Evolutionary conservation across 2,888 invertebrate genomes (phyloP), one percentile per base, ranked within the genome.

Genomic region (Heliconius sara): DNA sequence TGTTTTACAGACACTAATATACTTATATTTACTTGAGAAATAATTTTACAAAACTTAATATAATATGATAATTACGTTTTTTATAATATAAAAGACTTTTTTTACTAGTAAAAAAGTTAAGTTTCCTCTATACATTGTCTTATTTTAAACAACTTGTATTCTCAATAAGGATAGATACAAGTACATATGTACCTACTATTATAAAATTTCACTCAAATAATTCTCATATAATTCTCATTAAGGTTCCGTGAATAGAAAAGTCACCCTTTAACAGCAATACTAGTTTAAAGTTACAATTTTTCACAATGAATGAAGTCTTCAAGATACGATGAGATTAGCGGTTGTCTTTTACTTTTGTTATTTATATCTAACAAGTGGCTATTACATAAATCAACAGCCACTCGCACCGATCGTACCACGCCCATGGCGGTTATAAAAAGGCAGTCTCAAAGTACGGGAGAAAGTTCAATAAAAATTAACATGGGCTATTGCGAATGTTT

Each of bases 341-440:
- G 47, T 75, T 66, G 43, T 75, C 43, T 66, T 25, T 39, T 19
- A 25, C 57, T 65, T 60, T 78, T 72, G 27, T 79, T 78, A 68
- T 81, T 74, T 78, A 72, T 80, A 73, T 76, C 67, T 79, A 47
- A 68, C 78, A 27, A 76, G 52, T n/a, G n/a, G 22, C 71, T 39
- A 70, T 80, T 82, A 82, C 79, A 80, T 80, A 80, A 82, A 82
- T 79, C 79, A 79, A 79, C 71, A 22, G 66, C 47, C 60, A 25
- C 19, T 75, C 27, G 63, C 70, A 66, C 74, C 12, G 71, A 75
- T 78, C 39, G 77, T 19, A 63, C 77, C 82, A 80, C 80, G 79
- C 82, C 82, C 75, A 57, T 47, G 75, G 39, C 63, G 19, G 7
- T 73, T 60, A 16, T 47, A 39, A 77, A 57, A 80, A 80, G 76